Base-by-base conservation (phyloP, 2,797 vertebrate species). In the Crenuchus spilurus region DNA sequence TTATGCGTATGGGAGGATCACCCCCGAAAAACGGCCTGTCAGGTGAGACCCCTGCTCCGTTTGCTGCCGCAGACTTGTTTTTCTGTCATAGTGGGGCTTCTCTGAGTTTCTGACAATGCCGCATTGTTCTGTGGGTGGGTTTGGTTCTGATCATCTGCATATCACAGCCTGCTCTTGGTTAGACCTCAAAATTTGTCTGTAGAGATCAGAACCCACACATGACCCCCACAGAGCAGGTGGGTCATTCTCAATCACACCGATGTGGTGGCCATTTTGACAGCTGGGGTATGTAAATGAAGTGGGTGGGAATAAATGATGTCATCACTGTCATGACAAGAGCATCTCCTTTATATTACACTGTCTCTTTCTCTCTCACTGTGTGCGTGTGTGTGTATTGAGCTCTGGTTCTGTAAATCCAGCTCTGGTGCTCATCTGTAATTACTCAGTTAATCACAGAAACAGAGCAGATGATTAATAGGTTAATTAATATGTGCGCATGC, bases 381-480 rank as follows among this genome's bases (percentile, higher is more conserved):
- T 62, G 24, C 48, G 11, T 70, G 33, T 65, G 9, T 48, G 41
- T 48, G 51, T 28, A 54, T 6, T 30, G 46, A 70, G 44, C 41
- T 41, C 49, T 31, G 60, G 66, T 51, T 54, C 20, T 58, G 18
- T 30, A 69, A 44, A 76, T 67, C 72, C 67, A 18, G 62, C 46
- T 33, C 55, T 44, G 54, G 10, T 52, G 49, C 51, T 54, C 22
- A 18, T 18, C 30, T 57, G 28, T 71, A 82, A 76, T 84, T 75
- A 73, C 63, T 35, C 39, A 54, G 42, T 54, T 71, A 55, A 71
- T 51, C 62, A 69, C 57, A 44, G 70, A 44, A 80, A 75, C 68
- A 51, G 62, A 68, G 66, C 63, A 71, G 64, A 76, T 66, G 64
- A 80, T 76, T 78, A 80, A 66, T 68, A 69, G 60, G 76, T 76